Percentiles rank a stretch among this genome's conserved stretches.
Conservation (phyloP, 2,888 invertebrate genomes). For the Malthinus flaveolus region DNA sequence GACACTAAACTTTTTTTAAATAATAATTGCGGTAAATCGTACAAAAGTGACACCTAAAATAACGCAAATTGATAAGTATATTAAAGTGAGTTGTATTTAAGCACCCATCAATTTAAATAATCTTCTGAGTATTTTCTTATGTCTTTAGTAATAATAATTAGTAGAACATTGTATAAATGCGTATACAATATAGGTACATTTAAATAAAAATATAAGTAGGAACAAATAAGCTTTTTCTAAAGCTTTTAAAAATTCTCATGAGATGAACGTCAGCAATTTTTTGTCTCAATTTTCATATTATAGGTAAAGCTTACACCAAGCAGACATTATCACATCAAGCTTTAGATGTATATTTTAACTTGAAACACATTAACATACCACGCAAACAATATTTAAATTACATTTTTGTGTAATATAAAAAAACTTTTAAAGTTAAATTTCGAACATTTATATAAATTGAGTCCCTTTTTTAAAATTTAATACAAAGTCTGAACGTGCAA, state of each 20-base stretch:
- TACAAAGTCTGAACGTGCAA: no score
- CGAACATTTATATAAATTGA: no score
- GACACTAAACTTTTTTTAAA: no score
- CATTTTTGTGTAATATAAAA: background rate
- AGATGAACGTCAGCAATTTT: background rate
- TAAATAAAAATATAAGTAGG: background rate
- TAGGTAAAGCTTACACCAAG: background rate
- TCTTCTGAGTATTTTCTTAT: background rate
- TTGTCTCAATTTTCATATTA: background rate
- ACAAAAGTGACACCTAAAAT: no score
- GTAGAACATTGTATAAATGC: background rate
- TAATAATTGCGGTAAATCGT: no score
- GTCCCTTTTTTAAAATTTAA: no score
- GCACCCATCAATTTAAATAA: no score
- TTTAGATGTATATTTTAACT: background rate
- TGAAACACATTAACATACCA: constrained; percentile 5
- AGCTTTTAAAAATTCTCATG: background rate
- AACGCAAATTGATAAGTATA: no score
- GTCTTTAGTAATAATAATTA: background rate
- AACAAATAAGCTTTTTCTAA: background rate
- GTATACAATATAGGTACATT: background rate
- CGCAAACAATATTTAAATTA: constrained; percentile 4
- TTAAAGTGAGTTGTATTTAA: constrained; percentile 47
- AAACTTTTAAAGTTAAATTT: no score
- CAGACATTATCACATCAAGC: constrained; percentile 1